Evolutionary conservation across 2,888 invertebrate species (phyloP).

Genomic region (Acanthosepion lycidas): DNA sequence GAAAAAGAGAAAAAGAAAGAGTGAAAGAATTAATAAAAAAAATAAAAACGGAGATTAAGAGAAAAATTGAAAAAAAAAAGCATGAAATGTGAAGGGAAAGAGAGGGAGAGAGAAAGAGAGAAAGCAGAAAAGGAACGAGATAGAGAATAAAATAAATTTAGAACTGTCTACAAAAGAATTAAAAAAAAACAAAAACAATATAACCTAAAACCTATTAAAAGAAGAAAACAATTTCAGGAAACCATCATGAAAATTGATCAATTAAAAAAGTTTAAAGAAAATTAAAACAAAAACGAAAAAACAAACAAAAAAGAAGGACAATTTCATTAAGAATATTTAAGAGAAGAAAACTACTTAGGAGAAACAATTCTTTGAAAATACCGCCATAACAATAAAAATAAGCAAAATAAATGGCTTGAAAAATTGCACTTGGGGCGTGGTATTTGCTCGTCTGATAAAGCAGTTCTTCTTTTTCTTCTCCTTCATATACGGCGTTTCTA

Average conservation of each 20-base stretch:
- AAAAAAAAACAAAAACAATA: background rate
- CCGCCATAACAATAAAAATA: too few relatives aligned
- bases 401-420: too few relatives aligned
- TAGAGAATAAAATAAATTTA: background rate
- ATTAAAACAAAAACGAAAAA: background rate
- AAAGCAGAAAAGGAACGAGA: background rate
- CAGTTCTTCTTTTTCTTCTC: too few relatives aligned
- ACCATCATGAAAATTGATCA: background rate
- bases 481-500: too few relatives aligned
- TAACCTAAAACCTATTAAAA: background rate
- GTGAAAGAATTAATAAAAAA: background rate
- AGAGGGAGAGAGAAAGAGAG: too few relatives aligned
- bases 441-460: too few relatives aligned
- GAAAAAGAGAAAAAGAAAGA: too few relatives aligned
- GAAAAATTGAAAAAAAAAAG: background rate
- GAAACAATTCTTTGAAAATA: background rate
- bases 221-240: background rate
- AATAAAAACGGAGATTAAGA: background rate
- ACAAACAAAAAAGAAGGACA: background rate
- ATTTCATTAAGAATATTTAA: slow-evolving; percentile 15
- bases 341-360: background rate
- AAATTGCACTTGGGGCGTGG: too few relatives aligned
- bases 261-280: background rate
- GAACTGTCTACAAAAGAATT: background rate
- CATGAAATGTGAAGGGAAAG: too few relatives aligned